Conservation (phyloP, 2,113 vertebrate species). For the Dicrurus megarhynchus region DNA sequence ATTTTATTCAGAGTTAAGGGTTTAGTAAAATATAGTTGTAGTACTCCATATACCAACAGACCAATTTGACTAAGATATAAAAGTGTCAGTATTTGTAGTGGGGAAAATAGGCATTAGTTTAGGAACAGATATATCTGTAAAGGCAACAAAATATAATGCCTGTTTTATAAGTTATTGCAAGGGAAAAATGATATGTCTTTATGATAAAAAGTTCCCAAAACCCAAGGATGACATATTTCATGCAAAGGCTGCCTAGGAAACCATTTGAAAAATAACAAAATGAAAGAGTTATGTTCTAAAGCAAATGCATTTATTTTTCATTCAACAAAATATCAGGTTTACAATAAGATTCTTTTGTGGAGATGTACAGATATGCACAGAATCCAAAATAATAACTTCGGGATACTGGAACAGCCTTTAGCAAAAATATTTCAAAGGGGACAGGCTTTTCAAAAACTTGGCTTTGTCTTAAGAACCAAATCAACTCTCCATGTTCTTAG, state of each 20-base stretch:
- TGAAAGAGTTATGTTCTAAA: background rate
- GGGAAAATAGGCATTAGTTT: background rate
- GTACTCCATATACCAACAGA: background rate
- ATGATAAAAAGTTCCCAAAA: background rate
- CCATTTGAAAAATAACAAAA: background rate
- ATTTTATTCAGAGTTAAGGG: background rate
- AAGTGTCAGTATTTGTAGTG: background rate
- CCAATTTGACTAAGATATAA: background rate
- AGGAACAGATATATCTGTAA: background rate
- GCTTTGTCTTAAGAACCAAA: constrained; percentile 4
- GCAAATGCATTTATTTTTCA: background rate
- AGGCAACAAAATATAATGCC: background rate
- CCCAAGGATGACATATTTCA: background rate
- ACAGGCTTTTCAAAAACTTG: constrained; percentile 25
- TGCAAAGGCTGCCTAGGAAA: background rate
- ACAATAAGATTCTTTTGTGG: background rate
- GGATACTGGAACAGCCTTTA: background rate
- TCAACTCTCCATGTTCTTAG: background rate
- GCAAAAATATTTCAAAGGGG: constrained; percentile 20
- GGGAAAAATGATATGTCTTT: background rate
- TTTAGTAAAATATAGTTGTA: background rate
- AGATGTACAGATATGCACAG: background rate
- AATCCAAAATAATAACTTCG: background rate
- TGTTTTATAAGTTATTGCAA: background rate
- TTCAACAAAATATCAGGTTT: background rate